Evolutionary conservation across 2,113 vertebrate species (phyloP).

Genomic region (Scolopax mira): DNA sequence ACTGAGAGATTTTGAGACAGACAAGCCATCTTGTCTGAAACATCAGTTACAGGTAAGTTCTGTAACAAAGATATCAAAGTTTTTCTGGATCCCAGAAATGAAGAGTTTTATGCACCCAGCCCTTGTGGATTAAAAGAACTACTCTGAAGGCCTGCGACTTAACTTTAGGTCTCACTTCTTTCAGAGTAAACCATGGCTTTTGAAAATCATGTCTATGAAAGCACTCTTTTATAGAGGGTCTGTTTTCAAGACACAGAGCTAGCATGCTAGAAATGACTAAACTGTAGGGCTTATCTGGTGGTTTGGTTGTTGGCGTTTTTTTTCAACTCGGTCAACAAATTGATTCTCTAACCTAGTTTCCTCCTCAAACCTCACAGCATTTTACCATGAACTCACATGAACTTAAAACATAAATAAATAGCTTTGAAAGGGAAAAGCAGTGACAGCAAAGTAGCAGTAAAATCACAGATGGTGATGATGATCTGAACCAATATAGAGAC

Average conservation of each 20-base stretch:
- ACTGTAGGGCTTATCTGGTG: neutral
- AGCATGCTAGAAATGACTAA: neutral
- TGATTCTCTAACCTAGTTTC: slow-evolving; percentile 66
- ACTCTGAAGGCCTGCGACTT: neutral
- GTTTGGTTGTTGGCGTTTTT: neutral
- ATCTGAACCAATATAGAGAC: neutral
- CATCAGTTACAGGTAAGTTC: neutral
- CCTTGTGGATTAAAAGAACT: neutral
- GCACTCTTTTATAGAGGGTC: too few relatives aligned
- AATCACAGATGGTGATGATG: neutral
- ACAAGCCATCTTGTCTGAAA: neutral
- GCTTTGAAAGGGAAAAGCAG: neutral
- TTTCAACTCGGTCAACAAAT: slow-evolving; percentile 37
- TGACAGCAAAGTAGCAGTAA: neutral
- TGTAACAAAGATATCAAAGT: neutral
- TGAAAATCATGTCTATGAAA: neutral
- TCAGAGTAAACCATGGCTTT: neutral
- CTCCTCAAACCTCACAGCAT: slow-evolving; percentile 39
- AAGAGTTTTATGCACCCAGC: neutral
- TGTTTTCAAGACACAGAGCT: neutral
- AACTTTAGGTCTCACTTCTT: neutral
- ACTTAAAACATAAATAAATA: slow-evolving; percentile 12
- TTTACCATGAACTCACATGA: slow-evolving; percentile 58
- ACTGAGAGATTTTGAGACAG: neutral
- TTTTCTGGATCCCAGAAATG: neutral